Conservation (phyloP, 2,888 invertebrate species). For the Neoascia interrupta region DNA sequence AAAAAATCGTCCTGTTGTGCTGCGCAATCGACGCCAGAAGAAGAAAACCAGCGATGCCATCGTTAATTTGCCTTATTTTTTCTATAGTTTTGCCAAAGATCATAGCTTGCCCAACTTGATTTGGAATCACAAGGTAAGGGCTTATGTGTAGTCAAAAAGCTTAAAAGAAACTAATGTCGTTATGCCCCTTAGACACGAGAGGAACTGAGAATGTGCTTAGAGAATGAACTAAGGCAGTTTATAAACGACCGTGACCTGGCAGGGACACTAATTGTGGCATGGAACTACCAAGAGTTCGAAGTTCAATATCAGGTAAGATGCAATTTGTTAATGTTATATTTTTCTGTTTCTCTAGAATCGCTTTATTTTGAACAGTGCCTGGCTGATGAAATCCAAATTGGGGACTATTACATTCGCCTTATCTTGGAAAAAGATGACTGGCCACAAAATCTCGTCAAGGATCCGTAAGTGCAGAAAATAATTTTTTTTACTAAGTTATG, state of each 20-base stretch:
- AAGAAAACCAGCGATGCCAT: constrained; percentile 77
- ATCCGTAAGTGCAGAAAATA: constrained; percentile 86
- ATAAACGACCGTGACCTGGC: constrained; percentile 93
- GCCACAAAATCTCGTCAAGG: constrained; percentile 91
- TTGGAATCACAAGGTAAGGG: constrained; percentile 96
- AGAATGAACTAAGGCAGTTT: constrained; percentile 95
- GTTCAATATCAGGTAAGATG: constrained; percentile 87
- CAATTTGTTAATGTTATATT: not conserved
- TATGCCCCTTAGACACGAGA: constrained; percentile 88
- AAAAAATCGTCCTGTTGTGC: constrained; percentile 90
- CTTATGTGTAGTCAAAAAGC: not conserved
- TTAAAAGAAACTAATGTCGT: not conserved
- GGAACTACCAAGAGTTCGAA: constrained; percentile 99
- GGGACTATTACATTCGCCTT: constrained; percentile 97
- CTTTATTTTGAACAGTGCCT: constrained; percentile 82
- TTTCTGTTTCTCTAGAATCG: not conserved
- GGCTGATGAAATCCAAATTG: constrained; percentile 97
- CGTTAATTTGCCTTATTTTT: constrained; percentile 88
- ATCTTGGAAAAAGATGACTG: constrained; percentile 94
- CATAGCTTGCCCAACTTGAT: constrained; percentile 97
- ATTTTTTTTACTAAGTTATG: no score
- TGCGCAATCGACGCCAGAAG: constrained; percentile 89
- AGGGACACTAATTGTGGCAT: constrained; percentile 89
- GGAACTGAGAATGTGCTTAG: constrained; percentile 94
- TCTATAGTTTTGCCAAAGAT: constrained; percentile 95